Percentiles rank a stretch among this genome's conserved stretches.
phyloP scores from a whole-genome alignment of 2,888 invertebrate genomes.

The Gymnoscelis rufifasciata region DNA sequence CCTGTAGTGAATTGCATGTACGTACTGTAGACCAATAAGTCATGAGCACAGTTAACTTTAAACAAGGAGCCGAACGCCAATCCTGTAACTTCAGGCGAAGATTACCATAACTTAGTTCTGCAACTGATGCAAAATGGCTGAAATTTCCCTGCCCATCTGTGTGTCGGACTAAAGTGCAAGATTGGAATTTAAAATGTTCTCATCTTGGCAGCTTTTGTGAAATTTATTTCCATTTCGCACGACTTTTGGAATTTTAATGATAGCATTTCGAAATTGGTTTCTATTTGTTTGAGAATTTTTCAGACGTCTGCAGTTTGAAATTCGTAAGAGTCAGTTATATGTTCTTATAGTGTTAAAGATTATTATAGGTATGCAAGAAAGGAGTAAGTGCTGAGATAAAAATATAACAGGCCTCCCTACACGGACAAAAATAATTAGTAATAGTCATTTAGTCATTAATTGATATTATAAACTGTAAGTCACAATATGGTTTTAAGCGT shows the following conservation, averaged over 20 bases:
- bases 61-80: slow-evolving; percentile 59
- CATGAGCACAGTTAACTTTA: slow-evolving; percentile 9
- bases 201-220: slow-evolving; percentile 47
- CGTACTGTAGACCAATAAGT: no score
- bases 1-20: no score
- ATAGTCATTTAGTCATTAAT: no score
- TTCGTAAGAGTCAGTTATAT: no score
- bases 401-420: no score
- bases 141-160: slow-evolving; percentile 58
- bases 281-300: neutral
- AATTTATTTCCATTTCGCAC: slow-evolving; percentile 38
- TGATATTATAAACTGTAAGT: no score
- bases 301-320: no score
- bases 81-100: slow-evolving; percentile 53
- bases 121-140: slow-evolving; percentile 61
- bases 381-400: no score
- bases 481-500: no score
- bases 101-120: slow-evolving; percentile 47
- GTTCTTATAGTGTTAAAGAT: no score
- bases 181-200: slow-evolving; percentile 65
- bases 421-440: no score
- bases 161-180: slow-evolving; percentile 59
- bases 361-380: no score
- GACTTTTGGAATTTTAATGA: slow-evolving; percentile 24
- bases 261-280: slow-evolving; percentile 14